phyloP scores from a whole-genome alignment of 92 coral and sea anemone genomes.

The Heliopora coerulea region DNA sequence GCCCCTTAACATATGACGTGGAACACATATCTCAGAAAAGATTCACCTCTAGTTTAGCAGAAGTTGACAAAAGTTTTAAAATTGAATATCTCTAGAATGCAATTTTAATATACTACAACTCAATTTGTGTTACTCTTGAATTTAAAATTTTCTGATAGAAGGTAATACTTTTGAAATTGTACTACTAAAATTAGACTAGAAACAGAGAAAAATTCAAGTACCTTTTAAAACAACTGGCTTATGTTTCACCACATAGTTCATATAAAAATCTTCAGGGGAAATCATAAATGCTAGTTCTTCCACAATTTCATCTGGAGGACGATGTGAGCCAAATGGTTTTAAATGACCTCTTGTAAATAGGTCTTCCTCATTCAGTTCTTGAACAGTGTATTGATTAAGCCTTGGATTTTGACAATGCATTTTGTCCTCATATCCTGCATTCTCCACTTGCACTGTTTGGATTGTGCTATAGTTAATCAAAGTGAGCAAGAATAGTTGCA shows the following conservation, averaged over 20 bases:
- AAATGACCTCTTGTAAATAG: slow-evolving; percentile 80
- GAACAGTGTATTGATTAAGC: slow-evolving; percentile 6
- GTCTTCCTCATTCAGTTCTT: slow-evolving; percentile 60
- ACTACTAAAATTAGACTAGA: too few species aligned
- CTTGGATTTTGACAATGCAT: not conserved
- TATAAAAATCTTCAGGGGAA: slow-evolving; percentile 88
- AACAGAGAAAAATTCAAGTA: slow-evolving; percentile 18
- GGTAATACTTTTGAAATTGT: too few species aligned
- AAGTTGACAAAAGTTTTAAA: not conserved
- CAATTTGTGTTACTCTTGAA: too few species aligned
- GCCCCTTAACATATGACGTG: slow-evolving; percentile 49
- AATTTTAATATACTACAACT: too few species aligned
- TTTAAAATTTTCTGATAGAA: too few species aligned
- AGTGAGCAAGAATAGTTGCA: not conserved
- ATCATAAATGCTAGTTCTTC: slow-evolving; percentile 90
- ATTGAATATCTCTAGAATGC: too few species aligned
- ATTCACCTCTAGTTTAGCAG: too few species aligned
- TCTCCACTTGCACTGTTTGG: not conserved
- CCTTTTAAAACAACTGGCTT: slow-evolving; percentile 96
- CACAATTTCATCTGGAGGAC: slow-evolving; percentile 79
- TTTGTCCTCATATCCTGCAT: not conserved
- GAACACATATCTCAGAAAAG: too few species aligned
- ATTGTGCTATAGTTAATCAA: not conserved
- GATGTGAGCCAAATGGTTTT: slow-evolving; percentile 98
- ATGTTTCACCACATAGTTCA: slow-evolving; percentile 93